Evolutionary conservation across 2,797 vertebrate genomes (phyloP).

Genomic region (Kryptopterus vitreolus): DNA sequence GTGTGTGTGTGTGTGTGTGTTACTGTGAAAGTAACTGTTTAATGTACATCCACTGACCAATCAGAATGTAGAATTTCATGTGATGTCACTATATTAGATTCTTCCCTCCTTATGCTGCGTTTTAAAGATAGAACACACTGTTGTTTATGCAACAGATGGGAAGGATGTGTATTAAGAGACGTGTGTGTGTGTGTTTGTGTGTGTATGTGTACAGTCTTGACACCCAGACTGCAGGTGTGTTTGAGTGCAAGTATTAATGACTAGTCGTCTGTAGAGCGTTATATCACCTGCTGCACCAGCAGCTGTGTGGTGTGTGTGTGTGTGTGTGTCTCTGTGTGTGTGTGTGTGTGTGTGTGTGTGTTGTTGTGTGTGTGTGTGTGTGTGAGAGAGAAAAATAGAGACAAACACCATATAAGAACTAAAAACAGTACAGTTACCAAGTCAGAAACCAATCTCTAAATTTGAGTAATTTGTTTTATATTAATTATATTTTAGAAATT

Average conservation of each 20-base stretch:
- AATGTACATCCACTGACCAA: background rate
- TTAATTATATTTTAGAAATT: too few species aligned
- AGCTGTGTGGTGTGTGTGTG: background rate
- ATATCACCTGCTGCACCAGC: constrained; percentile 30
- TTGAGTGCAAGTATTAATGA: constrained; percentile 32
- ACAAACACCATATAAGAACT: too few species aligned
- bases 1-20: too few species aligned
- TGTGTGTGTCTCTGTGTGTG: constrained; percentile 3
- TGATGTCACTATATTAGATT: too few species aligned
- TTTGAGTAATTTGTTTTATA: too few species aligned
- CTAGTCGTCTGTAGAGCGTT: constrained; percentile 25
- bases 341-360: constrained; percentile 3
- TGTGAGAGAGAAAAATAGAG: too few species aligned
- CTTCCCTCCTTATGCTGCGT: background rate
- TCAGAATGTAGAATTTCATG: background rate
- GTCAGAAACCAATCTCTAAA: too few species aligned
- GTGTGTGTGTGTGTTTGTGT: constrained; percentile 1
- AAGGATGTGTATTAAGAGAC: constrained; percentile 26
- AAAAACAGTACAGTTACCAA: too few species aligned
- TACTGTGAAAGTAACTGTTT: too few species aligned
- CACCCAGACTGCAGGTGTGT: constrained; percentile 34
- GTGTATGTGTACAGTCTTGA: background rate
- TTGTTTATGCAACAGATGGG: constrained; percentile 45
- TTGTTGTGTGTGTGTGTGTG: background rate
- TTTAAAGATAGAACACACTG: constrained; percentile 25